phyloP scores from a whole-genome alignment of 2,888 invertebrate genomes.

The Silvanus unidentatus region DNA sequence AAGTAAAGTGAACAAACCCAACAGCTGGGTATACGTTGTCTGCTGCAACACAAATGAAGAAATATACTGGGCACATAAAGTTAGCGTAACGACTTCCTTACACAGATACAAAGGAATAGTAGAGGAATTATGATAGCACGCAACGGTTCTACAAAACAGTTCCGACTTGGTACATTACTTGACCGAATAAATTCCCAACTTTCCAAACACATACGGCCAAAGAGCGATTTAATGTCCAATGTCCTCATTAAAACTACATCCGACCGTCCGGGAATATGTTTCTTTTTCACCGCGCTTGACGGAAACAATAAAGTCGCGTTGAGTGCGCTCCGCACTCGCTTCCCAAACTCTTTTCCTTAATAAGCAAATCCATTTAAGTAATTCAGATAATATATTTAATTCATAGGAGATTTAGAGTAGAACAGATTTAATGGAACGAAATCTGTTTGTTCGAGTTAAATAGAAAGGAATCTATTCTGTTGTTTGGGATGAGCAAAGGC shows the following conservation, averaged over 20 bases:
- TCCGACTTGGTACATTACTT: slow-evolving; percentile 4
- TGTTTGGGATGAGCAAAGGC: slow-evolving; percentile 24
- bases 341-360: neutral
- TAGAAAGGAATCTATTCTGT: slow-evolving; percentile 31
- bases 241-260: no score
- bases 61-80: slow-evolving; percentile 46
- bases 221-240: no score
- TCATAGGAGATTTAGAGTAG: slow-evolving; percentile 18
- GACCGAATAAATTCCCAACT: neutral
- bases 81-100: slow-evolving; percentile 41
- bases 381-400: slow-evolving; percentile 18
- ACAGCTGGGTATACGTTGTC: slow-evolving; percentile 21
- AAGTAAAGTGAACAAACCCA: slow-evolving; percentile 25
- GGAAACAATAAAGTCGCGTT: no score
- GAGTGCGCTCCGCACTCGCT: no score
- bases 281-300: no score
- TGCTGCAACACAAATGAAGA: slow-evolving; percentile 42
- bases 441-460: slow-evolving; percentile 33
- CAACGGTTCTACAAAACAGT: slow-evolving; percentile 33
- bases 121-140: slow-evolving; percentile 41
- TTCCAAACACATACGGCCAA: no score
- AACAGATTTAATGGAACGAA: slow-evolving; percentile 29
- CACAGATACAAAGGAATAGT: slow-evolving; percentile 34
- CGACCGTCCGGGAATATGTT: no score
- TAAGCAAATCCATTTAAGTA: slow-evolving; percentile 5